Base-by-base conservation (phyloP, 2,113 vertebrate genomes). In the Limanda limanda region DNA sequence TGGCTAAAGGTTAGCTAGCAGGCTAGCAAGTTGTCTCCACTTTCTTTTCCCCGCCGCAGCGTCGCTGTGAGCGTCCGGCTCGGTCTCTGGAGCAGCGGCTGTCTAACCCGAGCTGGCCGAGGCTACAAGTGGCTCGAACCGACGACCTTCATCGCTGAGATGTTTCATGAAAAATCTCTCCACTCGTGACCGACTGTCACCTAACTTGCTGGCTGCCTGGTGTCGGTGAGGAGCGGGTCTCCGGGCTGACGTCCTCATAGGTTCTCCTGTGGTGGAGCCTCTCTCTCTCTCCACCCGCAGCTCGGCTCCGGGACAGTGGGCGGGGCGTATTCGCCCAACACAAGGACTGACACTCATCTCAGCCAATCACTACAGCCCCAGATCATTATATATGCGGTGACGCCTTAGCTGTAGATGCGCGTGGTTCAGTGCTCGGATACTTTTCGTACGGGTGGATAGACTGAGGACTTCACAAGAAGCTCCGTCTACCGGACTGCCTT, bases 171-270 rank as follows among this genome's bases (percentile, higher is more conserved):
- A 56, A 62, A 88, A 78, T 47, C 27, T 56, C 65, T 48, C 25
- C 10, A 14, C 55, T 79, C 58, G 47, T 72, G 51, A 58, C 68
- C 64, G 69, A n/a, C 69, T 66, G 83, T 83, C 82, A 71, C 68
- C 81, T 55, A 74, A 73, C 66, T 79, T 71, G 85, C 86, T 86
- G 70, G 76, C 73, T 69, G 80, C 67, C 84, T 81, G 55, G 66
- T 4, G 4, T 15, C 58, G 68, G 47, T 20, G 37, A 3, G 57
- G 64, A 68, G 65, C 76, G 76, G 79, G 70, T 23, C 48, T 73
- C 74, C 63, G 78, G 67, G 78, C 75, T 74, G 73, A 86, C 86
- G 90, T 89, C 91, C 92, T 93, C 86, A 91, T 91, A 42, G 40
- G 40, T 92, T 92, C 90, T 90, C 88, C 57, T 66, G 74, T 83